These are phyloP conservation scores for Congeria kusceri DNA, from an alignment of 2,888 invertebrate genomes.

Conservation along the genomic window DNA sequence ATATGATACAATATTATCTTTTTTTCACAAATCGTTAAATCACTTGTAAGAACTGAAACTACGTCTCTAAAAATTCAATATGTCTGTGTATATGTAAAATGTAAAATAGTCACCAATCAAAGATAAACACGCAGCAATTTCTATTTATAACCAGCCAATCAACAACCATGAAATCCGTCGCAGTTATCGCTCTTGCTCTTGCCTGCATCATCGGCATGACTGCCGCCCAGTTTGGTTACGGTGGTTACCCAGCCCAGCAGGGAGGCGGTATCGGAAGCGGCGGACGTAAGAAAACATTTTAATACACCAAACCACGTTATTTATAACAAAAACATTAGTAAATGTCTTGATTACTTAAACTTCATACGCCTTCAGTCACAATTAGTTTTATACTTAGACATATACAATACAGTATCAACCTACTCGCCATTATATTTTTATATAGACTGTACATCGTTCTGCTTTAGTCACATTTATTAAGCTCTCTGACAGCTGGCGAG, in stretches of 20 bases:
- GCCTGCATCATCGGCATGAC: slow-evolving; percentile 38
- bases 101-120: no score
- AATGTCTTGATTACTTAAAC: neutral
- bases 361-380: neutral
- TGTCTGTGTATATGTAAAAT: no score
- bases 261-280: slow-evolving; percentile 19
- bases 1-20: no score
- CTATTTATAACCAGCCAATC: slow-evolving; percentile 3
- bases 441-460: no score
- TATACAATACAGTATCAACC: no score
- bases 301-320: neutral
- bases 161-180: slow-evolving; percentile 40
- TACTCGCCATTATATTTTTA: no score
- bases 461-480: neutral
- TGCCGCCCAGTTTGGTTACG: slow-evolving; percentile 16
- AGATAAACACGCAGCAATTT: neutral
- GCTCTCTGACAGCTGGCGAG: neutral
- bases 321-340: no score
- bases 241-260: neutral
- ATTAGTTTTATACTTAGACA: neutral
- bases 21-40: no score
- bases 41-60: no score
- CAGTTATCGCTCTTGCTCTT: slow-evolving; percentile 30
- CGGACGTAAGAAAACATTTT: slow-evolving; percentile 4
- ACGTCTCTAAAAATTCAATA: no score